A percentile compares a stretch with the other conserved stretches of the same genome.
Evolutionary conservation across 1,140 invertebrate species (phyloP).

Genomic region (Bombus difficillimus): DNA sequence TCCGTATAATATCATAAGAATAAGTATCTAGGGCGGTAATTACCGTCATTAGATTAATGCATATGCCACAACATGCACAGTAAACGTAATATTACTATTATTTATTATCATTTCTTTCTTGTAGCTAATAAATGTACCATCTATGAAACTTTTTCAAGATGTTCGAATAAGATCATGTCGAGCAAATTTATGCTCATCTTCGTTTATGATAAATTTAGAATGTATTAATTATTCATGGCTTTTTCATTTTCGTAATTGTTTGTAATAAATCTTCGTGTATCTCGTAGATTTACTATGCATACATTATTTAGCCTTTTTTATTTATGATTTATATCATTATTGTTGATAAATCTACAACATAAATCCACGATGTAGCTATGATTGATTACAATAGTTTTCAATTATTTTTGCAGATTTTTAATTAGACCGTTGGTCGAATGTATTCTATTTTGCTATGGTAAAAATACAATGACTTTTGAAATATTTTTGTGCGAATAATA

Average conservation of each 20-base stretch:
- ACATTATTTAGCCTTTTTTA: too few relatives aligned
- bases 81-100: neutral
- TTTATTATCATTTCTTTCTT: conserved; percentile 1
- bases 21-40: conserved; percentile 3
- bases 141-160: neutral
- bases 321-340: too few relatives aligned
- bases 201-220: neutral
- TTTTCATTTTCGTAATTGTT: neutral
- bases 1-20: neutral
- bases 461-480: too few relatives aligned
- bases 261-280: neutral
- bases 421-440: too few relatives aligned
- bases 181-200: neutral
- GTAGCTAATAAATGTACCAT: neutral
- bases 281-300: too few relatives aligned
- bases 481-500: too few relatives aligned
- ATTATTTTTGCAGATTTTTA: too few relatives aligned
- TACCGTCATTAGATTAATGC: conserved; percentile 1
- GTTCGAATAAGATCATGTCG: neutral
- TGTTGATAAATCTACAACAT: too few relatives aligned
- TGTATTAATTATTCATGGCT: neutral
- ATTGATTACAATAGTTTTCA: too few relatives aligned
- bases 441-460: too few relatives aligned
- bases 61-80: neutral
- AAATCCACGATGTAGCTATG: too few relatives aligned